These are phyloP conservation scores for Gymnoscopelus braueri DNA, from an alignment of 2,797 vertebrate species.

Conservation along the genomic window DNA sequence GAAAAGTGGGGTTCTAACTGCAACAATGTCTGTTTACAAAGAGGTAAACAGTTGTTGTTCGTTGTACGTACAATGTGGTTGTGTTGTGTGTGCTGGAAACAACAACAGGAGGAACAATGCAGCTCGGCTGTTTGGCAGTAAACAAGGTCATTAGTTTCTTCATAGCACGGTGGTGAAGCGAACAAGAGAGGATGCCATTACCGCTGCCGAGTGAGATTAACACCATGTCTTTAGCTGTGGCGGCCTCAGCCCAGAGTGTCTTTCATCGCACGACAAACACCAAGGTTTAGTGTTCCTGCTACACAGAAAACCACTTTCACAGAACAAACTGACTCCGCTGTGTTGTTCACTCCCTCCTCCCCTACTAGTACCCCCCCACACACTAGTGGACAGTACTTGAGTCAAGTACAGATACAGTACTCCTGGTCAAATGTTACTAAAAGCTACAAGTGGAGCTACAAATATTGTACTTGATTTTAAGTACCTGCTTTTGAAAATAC, in stretches of 20 bases:
- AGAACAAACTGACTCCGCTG: not conserved
- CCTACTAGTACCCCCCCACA: too few species aligned
- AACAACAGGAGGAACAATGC: constrained; percentile 12
- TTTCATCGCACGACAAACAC: constrained; percentile 14
- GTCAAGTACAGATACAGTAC: too few species aligned
- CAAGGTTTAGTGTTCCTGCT: too few species aligned
- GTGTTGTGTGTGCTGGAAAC: not conserved
- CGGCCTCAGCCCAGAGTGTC: constrained; percentile 20
- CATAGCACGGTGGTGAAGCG: constrained; percentile 33
- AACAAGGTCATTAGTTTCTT: constrained; percentile 57
- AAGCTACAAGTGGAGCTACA: too few species aligned
- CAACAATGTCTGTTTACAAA: not conserved
- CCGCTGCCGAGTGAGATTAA: constrained; percentile 50
- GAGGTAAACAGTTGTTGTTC: not conserved
- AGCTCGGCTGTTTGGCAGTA: not conserved
- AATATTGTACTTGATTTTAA: too few species aligned
- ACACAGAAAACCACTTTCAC: not conserved
- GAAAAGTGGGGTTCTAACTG: not conserved
- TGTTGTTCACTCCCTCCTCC: too few species aligned
- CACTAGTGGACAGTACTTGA: too few species aligned
- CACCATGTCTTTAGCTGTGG: constrained; percentile 20
- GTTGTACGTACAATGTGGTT: not conserved
- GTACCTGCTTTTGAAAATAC: too few species aligned
- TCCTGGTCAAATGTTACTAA: too few species aligned
- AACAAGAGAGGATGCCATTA: constrained; percentile 50